Base-by-base conservation (phyloP, 1,140 invertebrate genomes). In the Acyrthosiphon pisum region DNA sequence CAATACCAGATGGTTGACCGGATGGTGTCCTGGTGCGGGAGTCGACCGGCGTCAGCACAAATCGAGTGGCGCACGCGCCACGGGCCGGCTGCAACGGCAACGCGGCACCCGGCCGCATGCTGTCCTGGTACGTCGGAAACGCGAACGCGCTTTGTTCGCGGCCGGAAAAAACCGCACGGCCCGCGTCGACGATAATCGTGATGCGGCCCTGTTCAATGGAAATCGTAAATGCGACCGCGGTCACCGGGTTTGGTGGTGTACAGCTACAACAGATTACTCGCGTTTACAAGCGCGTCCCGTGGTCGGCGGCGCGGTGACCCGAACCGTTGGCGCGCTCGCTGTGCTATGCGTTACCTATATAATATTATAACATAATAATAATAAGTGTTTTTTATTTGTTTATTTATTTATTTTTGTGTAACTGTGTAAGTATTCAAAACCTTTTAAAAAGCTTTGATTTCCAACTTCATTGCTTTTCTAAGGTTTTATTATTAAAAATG, bases 111-210 rank as follows among this genome's bases (percentile, higher is more conserved):
- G 9, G 30, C 9, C 35, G 48, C 81, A 93, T 93, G 11, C 20
- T 3, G 76, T 20, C 91, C 91, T 93, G 91, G 44, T 93, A 35
- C 48, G 76, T 93, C 91, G 91, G 91, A 93, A 93, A 93, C 91
- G 91, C 76, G 46, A 84, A 93, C 91, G 91, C 91, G 91, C 81
- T 92, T 84, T 50, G 91, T 93, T 84, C 48, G 91, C 91, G 76
- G 91, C 68, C 91, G 91, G 91, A 93, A 93, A 93, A 93, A 84
- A 93, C 46, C 6, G 68, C 68, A 6, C 76, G n/a, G 37, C 23
- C 7, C 1, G 22, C 2, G 56, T 26, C 41, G 22, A 22, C 41
- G 41, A 41, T 26, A 46, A 76, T 37, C 53, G 9, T 1, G 0
- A n/a, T 84, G n/a, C 35, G 81, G 35, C 81, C 91, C 91, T 84